Evolutionary conservation across 2,888 invertebrate genomes (phyloP), one percentile per base, ranked within the genome.

Genomic region (Nipponacmea schrenckii): DNA sequence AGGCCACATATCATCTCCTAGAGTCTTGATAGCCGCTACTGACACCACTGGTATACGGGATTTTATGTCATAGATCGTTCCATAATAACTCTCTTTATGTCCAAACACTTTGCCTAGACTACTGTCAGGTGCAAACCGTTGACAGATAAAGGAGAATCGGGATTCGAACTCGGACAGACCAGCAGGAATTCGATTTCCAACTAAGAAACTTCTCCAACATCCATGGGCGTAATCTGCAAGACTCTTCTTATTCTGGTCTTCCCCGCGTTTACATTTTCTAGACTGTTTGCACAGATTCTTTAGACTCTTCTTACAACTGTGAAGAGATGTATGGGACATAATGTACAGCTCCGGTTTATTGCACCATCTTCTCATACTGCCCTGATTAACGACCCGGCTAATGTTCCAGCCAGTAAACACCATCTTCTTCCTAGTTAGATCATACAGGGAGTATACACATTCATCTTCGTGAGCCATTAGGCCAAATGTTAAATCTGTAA

Each of bases 141-240:
- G 85, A 70, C 85, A 85, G 12, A 85, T 80, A 69, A 83, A 79
- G 62, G 80, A 82, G n/a, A 78, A 77, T 27, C 79, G 77, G 12
- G 77, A 73, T 31, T 76, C 74, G 17, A 74, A 74, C 44, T 78
- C 76, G 8, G 83, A 81, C 48, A 85, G 74, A 1, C 83, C 83
- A 24, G 74, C 73, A 1, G 85, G 85, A 0, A 82, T 69, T 66
- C 74, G 67, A 10, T 81, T 79, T 24, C 82, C 82, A n/a, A 82
- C 72, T 3, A 83, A 79, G 46, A 82, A 80, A 44, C 80, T 75
- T 68, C 79, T 76, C 84, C 84, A 83, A 69, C 85, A 85, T 2
- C 77, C 79, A 71, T 82, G 81, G n/a, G 80, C 79, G 27, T 77
- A 74, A 64, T 81, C 81, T 12, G 81, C 80, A 69, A 75, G 77